A percentile compares a stretch with the other conserved stretches of the same genome.
Evolutionary conservation across 2,888 invertebrate species (phyloP).

Genomic region (Frankliniella fusca): DNA sequence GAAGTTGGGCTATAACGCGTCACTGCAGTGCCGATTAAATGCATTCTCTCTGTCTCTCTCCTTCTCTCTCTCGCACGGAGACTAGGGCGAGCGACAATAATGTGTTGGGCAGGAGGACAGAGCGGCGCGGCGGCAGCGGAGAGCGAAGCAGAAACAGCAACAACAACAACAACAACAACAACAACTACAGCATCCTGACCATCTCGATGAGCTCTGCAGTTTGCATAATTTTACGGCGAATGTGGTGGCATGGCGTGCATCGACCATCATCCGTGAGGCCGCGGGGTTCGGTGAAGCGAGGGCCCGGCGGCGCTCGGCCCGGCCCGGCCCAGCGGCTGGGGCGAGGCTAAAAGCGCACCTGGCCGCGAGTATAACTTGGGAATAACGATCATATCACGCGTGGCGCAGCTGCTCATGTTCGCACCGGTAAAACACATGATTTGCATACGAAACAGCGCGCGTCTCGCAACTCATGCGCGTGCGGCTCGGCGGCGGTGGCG

Average conservation of each 20-base stretch:
- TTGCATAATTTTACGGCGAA: slow-evolving; percentile 23
- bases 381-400: no score
- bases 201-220: slow-evolving; percentile 6
- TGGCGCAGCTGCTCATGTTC: no score
- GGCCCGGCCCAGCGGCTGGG: not conserved
- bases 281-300: not conserved
- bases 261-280: not conserved
- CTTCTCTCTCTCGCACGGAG: no score
- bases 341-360: not conserved
- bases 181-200: not conserved
- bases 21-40: no score
- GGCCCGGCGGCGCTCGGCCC: not conserved
- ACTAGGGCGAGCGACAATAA: no score
- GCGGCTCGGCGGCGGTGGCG: not conserved
- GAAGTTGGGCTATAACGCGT: no score
- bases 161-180: no score
- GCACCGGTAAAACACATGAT: not conserved
- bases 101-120: not conserved
- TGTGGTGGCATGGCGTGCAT: not conserved
- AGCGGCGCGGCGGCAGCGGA: not conserved
- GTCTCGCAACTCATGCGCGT: not conserved
- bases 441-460: not conserved
- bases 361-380: not conserved
- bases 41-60: no score
- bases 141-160: not conserved